Conservation (phyloP, 30 jellyfish, hydroid and myxozoan species). For the Aurelia aurita region DNA sequence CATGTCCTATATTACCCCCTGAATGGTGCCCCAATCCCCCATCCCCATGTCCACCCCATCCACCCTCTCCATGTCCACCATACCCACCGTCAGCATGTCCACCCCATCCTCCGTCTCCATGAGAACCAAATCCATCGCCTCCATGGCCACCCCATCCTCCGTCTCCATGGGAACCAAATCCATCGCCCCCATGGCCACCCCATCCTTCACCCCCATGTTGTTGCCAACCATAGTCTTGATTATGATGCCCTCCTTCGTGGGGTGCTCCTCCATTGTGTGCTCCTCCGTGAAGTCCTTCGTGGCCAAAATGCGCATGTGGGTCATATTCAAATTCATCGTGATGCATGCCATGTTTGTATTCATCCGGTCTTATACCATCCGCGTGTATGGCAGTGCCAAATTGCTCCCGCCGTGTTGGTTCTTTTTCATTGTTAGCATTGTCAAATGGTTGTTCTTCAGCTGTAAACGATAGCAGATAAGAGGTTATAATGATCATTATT, state of each 20-base stretch:
- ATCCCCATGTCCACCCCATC: constrained; percentile 18
- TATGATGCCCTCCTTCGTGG: background rate
- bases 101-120: constrained; percentile 23
- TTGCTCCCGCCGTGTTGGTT: constrained; percentile 56
- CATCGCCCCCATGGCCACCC: background rate
- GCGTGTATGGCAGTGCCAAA: constrained; percentile 51
- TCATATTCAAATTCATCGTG: constrained; percentile 73
- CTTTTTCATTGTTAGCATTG: background rate
- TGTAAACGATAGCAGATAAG: too few species aligned
- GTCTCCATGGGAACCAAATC: background rate
- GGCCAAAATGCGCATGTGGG: background rate
- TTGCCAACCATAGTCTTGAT: background rate
- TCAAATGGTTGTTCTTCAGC: too few species aligned
- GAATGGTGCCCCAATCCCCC: background rate
- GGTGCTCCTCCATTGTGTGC: background rate
- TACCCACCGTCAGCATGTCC: background rate
- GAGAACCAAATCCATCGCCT: background rate
- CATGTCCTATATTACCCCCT: constrained; percentile 6
- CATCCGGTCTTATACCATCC: constrained; percentile 53
- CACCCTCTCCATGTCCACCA: constrained; percentile 8
- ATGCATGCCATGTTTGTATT: constrained; percentile 70
- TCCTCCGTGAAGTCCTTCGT: background rate
- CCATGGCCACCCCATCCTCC: constrained; percentile 28
- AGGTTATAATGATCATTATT: too few species aligned
- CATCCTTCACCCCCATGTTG: background rate